Evolutionary conservation across 2,797 vertebrate genomes (phyloP).

Genomic region (Argentina silus): DNA sequence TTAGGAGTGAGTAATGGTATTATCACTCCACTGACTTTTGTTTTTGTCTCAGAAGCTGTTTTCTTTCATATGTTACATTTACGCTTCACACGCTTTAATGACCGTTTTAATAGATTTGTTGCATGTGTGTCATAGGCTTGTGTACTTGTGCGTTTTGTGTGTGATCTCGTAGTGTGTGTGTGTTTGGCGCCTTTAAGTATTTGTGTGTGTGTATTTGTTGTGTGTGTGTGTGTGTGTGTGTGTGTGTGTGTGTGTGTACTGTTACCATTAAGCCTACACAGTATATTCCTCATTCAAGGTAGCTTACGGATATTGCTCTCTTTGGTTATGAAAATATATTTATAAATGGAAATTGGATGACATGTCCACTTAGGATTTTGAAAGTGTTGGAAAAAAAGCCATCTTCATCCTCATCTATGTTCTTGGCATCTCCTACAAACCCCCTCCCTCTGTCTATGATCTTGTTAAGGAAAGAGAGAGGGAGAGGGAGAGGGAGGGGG

Average conservation of each 20-base stretch:
- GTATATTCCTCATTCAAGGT: too few species aligned
- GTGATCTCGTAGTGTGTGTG: not conserved
- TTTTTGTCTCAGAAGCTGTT: not conserved
- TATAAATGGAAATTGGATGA: constrained; percentile 4
- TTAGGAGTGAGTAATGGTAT: constrained; percentile 8
- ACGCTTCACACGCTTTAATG: not conserved
- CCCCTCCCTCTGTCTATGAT: constrained; percentile 30
- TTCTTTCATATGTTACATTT: not conserved
- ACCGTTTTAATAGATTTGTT: not conserved
- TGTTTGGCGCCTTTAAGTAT: not conserved
- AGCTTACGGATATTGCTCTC: too few species aligned
- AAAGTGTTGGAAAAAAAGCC: constrained; percentile 28
- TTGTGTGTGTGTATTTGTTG: not conserved
- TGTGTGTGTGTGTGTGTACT: not conserved
- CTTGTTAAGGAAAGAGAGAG: constrained; percentile 53
- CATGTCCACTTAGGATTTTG: constrained; percentile 35
- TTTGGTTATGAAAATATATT: too few species aligned
- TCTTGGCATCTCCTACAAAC: not conserved
- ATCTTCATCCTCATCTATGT: constrained; percentile 4
- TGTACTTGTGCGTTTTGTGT: not conserved
- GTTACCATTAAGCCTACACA: not conserved
- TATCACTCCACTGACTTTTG: not conserved
- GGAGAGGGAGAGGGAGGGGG: constrained; percentile 48
- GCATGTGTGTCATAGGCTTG: too few species aligned
- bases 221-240: not conserved